These are phyloP conservation scores for Tragelaphus buxtoni DNA, from an alignment of 2,113 vertebrate species.

Conservation along the genomic window DNA sequence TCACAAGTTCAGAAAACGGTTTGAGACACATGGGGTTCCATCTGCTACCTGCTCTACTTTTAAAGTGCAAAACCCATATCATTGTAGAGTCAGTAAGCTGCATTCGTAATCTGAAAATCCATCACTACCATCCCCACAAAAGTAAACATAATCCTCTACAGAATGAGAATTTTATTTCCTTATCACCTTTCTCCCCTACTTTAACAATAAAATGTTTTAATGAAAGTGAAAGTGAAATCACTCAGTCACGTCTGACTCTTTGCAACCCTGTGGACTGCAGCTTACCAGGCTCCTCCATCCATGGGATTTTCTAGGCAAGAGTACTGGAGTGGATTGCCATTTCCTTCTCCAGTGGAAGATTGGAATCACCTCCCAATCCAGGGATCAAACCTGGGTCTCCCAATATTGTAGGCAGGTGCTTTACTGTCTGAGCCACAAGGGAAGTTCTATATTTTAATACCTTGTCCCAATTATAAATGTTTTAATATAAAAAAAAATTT, in stretches of 20 bases:
- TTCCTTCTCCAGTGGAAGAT: not conserved
- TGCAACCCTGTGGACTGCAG: not conserved
- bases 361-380: not conserved
- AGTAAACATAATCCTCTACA: not conserved
- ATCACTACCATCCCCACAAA: not conserved
- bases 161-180: not conserved
- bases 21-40: no score
- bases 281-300: not conserved
- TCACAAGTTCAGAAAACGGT: no score
- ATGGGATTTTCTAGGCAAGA: not conserved
- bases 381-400: not conserved
- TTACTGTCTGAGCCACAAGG: not conserved
- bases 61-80: not conserved
- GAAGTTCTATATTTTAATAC: not conserved
- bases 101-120: not conserved
- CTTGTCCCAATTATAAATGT: not conserved
- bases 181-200: not conserved
- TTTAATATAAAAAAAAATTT: no score
- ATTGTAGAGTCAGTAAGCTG: not conserved
- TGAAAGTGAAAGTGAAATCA: not conserved
- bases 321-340: not conserved
- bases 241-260: not conserved
- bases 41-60: no score
- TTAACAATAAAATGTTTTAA: not conserved
- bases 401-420: not conserved